These are phyloP conservation scores for Kryptopterus vitreolus DNA, from an alignment of 2,797 vertebrate species.

Conservation along the genomic window DNA sequence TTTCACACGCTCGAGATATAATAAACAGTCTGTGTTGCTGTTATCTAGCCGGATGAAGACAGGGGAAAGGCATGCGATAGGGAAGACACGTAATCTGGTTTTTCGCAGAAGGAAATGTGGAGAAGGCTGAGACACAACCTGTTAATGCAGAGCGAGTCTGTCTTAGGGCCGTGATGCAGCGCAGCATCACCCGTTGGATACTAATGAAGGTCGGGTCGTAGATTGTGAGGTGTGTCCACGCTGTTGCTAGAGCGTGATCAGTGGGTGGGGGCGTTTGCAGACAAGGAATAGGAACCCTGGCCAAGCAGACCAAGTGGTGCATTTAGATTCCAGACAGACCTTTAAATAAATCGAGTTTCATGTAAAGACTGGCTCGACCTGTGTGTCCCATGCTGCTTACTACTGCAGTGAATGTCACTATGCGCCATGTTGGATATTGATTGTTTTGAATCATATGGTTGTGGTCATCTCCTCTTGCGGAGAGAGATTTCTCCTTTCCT, in stretches of 20 bases:
- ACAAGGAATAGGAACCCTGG: not conserved
- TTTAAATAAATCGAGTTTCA: not conserved
- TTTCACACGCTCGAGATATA: not conserved
- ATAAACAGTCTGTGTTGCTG: not conserved
- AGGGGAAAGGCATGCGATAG: not conserved
- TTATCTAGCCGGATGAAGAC: not conserved
- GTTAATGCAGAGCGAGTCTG: not conserved
- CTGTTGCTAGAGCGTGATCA: not conserved
- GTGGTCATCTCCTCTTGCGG: not conserved
- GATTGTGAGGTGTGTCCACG: constrained; percentile 11
- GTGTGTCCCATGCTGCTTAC: not conserved
- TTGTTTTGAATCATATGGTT: not conserved
- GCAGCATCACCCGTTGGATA: not conserved
- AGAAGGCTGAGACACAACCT: constrained; percentile 10
- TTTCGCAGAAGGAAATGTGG: not conserved
- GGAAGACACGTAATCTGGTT: not conserved
- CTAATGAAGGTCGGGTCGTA: not conserved
- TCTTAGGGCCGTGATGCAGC: not conserved
- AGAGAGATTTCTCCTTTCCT: not conserved
- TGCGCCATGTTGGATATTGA: not conserved
- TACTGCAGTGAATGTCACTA: not conserved
- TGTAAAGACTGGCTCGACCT: not conserved
- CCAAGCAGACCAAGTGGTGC: not conserved
- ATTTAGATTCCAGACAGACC: not conserved
- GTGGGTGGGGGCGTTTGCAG: not conserved